These are phyloP conservation scores for Puntigrus tetrazona DNA, from an alignment of 2,113 vertebrate species.

Conservation along the genomic window DNA sequence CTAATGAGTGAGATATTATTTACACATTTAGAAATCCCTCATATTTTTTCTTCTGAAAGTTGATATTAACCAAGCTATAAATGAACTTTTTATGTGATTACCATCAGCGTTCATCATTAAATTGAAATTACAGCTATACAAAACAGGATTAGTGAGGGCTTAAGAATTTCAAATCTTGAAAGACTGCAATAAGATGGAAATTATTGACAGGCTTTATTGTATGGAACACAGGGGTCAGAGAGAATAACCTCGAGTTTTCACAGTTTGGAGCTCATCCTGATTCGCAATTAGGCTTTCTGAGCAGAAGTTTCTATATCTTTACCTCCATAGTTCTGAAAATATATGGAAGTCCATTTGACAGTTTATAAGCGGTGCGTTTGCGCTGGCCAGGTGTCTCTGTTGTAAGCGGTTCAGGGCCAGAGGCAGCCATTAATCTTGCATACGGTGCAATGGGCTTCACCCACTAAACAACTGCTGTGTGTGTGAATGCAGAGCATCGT, in stretches of 20 bases:
- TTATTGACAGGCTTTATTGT: constrained; percentile 63
- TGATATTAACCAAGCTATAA: constrained; percentile 3
- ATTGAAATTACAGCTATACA: constrained; percentile 36
- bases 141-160: constrained; percentile 17
- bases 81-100: constrained; percentile 32
- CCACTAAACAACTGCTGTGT: constrained; percentile 64
- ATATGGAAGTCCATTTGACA: constrained; percentile 78
- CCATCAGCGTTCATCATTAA: constrained; percentile 30
- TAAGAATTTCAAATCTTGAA: constrained; percentile 44
- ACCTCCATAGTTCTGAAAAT: constrained; percentile 68
- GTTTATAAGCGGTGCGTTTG: constrained; percentile 75
- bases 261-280: constrained; percentile 54
- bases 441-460: constrained; percentile 64
- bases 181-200: constrained; percentile 44
- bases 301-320: constrained; percentile 68
- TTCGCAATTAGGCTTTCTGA: constrained; percentile 60
- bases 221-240: constrained; percentile 66
- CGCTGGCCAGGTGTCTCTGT: constrained; percentile 67
- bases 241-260: constrained; percentile 68
- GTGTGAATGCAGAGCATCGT: constrained; percentile 54
- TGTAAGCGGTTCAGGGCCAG: constrained; percentile 64
- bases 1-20: background rate
- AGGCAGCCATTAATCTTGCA: constrained; percentile 75
- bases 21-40: background rate
- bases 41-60: background rate